Evolutionary conservation across 2,888 invertebrate species (phyloP).

Genomic region (Schizaphis graminum): DNA sequence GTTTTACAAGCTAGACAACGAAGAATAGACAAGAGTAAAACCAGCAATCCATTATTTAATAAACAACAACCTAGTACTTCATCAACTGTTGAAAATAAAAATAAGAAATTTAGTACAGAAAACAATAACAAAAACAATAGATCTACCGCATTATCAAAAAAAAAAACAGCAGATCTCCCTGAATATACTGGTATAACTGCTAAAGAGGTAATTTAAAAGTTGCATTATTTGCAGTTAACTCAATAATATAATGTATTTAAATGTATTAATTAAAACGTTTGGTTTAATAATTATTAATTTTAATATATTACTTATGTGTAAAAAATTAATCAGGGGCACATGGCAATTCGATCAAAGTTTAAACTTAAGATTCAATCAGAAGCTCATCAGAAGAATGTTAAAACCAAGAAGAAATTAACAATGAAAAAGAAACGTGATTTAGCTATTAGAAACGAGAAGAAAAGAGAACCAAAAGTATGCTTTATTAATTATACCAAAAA

Average conservation of each 20-base stretch:
- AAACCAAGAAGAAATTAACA: slow-evolving; percentile 78
- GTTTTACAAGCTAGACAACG: slow-evolving; percentile 85
- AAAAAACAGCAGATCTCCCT: slow-evolving; percentile 53
- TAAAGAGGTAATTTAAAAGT: slow-evolving; percentile 68
- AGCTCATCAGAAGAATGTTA: slow-evolving; percentile 78
- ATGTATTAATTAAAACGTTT: neutral
- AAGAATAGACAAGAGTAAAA: slow-evolving; percentile 80
- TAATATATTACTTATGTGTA: slow-evolving; percentile 70
- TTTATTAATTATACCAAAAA: slow-evolving; percentile 71
- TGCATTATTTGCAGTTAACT: neutral
- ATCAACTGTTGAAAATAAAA: slow-evolving; percentile 47
- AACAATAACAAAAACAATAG: slow-evolving; percentile 33
- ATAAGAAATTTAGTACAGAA: slow-evolving; percentile 51
- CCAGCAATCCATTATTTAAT: slow-evolving; percentile 70
- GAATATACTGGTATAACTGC: slow-evolving; percentile 67
- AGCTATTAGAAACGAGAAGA: slow-evolving; percentile 74
- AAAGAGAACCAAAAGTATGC: slow-evolving; percentile 70
- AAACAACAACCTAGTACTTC: slow-evolving; percentile 66
- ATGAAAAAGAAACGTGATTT: slow-evolving; percentile 75
- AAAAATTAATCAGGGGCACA: slow-evolving; percentile 75
- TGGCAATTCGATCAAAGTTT: slow-evolving; percentile 79
- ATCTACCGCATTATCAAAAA: slow-evolving; percentile 38
- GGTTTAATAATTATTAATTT: neutral
- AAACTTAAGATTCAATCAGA: slow-evolving; percentile 80
- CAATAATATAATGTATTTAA: neutral